Evolutionary conservation across 2,888 invertebrate species (phyloP), one percentile per base, ranked within the genome.

Genomic region (Plusia festucae): DNA sequence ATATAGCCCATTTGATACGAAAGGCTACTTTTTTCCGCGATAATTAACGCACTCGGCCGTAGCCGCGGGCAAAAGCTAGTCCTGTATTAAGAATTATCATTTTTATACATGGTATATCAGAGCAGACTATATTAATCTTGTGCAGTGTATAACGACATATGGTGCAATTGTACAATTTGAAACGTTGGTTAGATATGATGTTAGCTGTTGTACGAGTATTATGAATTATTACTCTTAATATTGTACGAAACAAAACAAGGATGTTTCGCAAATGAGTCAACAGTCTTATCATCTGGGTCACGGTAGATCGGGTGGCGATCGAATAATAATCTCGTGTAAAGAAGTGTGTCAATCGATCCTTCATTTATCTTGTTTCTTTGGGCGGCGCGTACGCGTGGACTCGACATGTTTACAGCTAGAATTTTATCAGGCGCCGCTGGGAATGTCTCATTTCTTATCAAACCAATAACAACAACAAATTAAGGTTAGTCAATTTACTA

Each of bases 401-500:
- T 60, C 20, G 46, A 75, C 70, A 81, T 85, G 83, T 81, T 84
- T 83, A 75, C 70, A 74, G 58, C 16, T 30, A 13, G 34, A 18
- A n/a, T 16, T 49, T 80, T 85, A 86, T 85, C 85, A 81, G 83
- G 82, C 85, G 85, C 79, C 82, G 51, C 62, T 74, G 84, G 85
- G 85, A 83, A 83, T 87, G 87, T 83, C 83, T 84, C 77, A 61
- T 59, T 73, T 68, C 73, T 83, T 88, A 89, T 88, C 88, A 70
- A 60, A 57, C 64, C 78, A 69, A 69, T 44, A 73, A 82, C 82
- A 86, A 88, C 82, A 90, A 90, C 88, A 90, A 86, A 86, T 88
- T 89, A 88, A 87, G 85, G 86, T 86, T 90, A 88, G 82, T 65
- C 82, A 85, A 88, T 83, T 86, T 79, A 86, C 73, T 83, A 86